Conservation (phyloP, 2,888 invertebrate genomes). For the Vannuccia rotundouncinata region DNA sequence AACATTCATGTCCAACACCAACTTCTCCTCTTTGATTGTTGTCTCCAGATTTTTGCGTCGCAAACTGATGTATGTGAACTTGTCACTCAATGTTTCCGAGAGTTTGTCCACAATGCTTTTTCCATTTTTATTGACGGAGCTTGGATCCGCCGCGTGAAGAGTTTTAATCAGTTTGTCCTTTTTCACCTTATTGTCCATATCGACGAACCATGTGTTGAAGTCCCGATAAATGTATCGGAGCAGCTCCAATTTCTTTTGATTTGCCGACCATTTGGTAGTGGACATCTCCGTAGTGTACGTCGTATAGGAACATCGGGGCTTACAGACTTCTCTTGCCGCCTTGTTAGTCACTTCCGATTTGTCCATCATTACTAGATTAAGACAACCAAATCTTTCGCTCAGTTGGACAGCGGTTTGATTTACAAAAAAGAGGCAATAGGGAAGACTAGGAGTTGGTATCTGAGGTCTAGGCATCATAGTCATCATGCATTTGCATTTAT, state of each 20-base stretch:
- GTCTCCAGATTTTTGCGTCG: constrained; percentile 33
- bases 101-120: constrained; percentile 27
- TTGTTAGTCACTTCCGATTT: background rate
- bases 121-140: background rate
- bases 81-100: background rate
- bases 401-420: background rate
- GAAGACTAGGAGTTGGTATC: constrained; percentile 18
- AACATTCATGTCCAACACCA: constrained; percentile 32
- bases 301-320: constrained; percentile 27
- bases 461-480: background rate
- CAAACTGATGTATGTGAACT: constrained; percentile 27
- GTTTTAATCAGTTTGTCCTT: background rate
- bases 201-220: background rate
- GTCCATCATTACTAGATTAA: background rate
- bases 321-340: constrained; percentile 28
- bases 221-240: constrained; percentile 2
- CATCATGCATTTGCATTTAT: constrained; percentile 22
- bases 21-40: constrained; percentile 31
- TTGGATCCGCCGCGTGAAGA: constrained; percentile 20
- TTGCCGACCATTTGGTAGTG: constrained; percentile 28
- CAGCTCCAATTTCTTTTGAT: constrained; percentile 1
- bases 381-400: constrained; percentile 1
- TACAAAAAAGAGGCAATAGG: constrained; percentile 27
- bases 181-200: too few species aligned
- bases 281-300: constrained; percentile 28